Base-by-base conservation (phyloP, 2,888 invertebrate genomes). In the Plutella xylostella region DNA sequence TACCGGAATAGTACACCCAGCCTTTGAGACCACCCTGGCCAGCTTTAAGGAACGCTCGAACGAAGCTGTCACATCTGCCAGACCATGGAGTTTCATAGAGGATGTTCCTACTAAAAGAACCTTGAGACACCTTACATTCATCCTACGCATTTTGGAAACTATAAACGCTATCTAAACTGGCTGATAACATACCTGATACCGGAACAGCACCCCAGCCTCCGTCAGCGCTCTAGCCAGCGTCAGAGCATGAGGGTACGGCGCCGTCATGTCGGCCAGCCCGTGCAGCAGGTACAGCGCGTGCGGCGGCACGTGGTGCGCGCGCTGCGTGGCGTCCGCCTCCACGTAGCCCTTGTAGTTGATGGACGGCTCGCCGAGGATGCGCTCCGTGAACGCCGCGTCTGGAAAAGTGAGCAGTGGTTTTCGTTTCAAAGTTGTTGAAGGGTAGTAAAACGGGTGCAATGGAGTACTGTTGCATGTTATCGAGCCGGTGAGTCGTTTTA, bases 331-430 rank as follows among this genome's bases (percentile, higher is more conserved):
- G 75, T 96, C 96, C 33, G 96, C 93, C 68, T 95, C 95, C 57
- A 94, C 95, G 78, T 96, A 96, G 45, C 93, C 93, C 65, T 92
- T 91, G 75, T 91, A 91, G 79, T 97, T 94, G 65, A 95, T 94
- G 22, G 89, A 88, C 45, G 96, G 95, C 55, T 91, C 86, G 31
- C 97, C 97, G 60, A 98, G 88, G 58, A 96, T 92, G 49, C 96
- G 89, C 84, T 98, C 97, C 87, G 97, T 96, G 70, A 97, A 97
- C 4, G 94, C 96, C 20, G 96, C 95, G 79, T 97, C 97, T 97
- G 70, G 11, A 22, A n/a, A n/a, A n/a, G n/a, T n/a, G 38, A 21
- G 14, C 17, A 19, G 40, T n/a, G n/a, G n/a, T n/a, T n/a, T n/a
- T n/a, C n/a, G n/a, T n/a, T n/a, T n/a, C n/a, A n/a, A n/a, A n/a